Evolutionary conservation across 2,113 vertebrate species (phyloP), one percentile per base, ranked within the genome.

Genomic region (Cyanistes caeruleus): DNA sequence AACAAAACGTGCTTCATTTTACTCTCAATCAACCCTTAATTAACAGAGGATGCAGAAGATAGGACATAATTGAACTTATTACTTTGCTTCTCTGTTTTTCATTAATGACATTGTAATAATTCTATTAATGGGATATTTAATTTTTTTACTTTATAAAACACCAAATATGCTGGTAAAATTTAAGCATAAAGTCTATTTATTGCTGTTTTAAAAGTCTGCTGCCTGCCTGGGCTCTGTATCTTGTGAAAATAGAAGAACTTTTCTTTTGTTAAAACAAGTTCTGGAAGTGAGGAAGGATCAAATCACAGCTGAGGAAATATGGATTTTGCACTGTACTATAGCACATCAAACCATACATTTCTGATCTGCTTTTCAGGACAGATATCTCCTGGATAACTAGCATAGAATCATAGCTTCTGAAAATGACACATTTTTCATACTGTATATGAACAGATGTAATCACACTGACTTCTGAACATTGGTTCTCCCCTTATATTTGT

Each of bases 1-100:
- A 95, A 84, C 24, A 95, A 87, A 82, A 91, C 49, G 25, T 18
- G 65, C 53, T 95, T 83, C n/a, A 84, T 84, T 95, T 86, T 70
- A 88, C 51, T 74, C 51, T 87, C 73, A 73, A 44, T 78, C 81
- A 84, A n/a, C 12, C 13, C 33, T 78, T 84, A 93, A 75, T 86
- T 93, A 94, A 67, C 39, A 86, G 59, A 85, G 21, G 63, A 88
- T 87, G 37, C 65, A 87, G 20, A n/a, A 82, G 51, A 82, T 48
- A 82, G 12, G 70, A 24, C 90, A 68, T 82, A 90, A 90, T 51
- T 70, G 22, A 30, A 78, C 30, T 68, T 84, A 70, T 22, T 75
- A 37, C 49, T 90, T 90, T 85, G 31, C n/a, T 84, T 85, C 46
- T 90, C 67, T 90, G 11, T 76, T 97, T 95, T 91, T 56, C 9